These are phyloP conservation scores for Epistrophe grossulariae DNA, from an alignment of 2,888 invertebrate genomes.

Conservation along the genomic window DNA sequence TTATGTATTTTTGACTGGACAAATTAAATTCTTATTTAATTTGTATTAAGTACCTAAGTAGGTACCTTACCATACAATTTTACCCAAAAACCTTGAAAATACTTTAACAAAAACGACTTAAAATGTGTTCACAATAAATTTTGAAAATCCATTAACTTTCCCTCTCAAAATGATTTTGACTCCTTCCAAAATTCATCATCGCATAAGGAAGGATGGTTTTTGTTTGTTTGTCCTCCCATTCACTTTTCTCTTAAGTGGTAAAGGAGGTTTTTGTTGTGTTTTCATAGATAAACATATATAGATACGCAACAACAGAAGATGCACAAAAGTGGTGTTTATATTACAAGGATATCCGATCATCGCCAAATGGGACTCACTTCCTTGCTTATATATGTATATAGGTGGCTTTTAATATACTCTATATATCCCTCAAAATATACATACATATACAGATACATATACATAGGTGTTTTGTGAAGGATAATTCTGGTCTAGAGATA, in stretches of 20 bases:
- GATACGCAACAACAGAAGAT: slow-evolving; percentile 31
- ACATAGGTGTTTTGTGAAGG: slow-evolving; percentile 30
- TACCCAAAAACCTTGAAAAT: background rate
- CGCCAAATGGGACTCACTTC: slow-evolving; percentile 38
- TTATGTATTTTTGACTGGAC: too few relatives aligned
- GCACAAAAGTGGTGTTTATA: slow-evolving; percentile 56
- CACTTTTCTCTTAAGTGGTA: slow-evolving; percentile 18
- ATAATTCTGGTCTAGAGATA: slow-evolving; percentile 29
- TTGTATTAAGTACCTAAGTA: background rate
- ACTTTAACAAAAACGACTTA: background rate
- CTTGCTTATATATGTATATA: slow-evolving; percentile 3
- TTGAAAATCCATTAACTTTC: slow-evolving; percentile 14
- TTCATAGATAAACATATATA: background rate
- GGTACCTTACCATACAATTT: background rate
- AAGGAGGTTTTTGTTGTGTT: slow-evolving; percentile 1
- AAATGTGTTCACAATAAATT: background rate
- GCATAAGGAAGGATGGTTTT: background rate
- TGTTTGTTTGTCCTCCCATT: slow-evolving; percentile 29
- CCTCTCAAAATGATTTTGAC: slow-evolving; percentile 3
- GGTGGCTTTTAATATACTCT: slow-evolving; percentile 28
- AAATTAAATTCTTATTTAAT: too few relatives aligned
- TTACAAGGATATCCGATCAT: slow-evolving; percentile 58
- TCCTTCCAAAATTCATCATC: slow-evolving; percentile 11
- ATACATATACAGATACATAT: background rate
- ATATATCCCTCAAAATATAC: background rate